These are phyloP conservation scores for Rhogogaster chlorosoma DNA, from an alignment of 2,888 invertebrate species.

Conservation along the genomic window DNA sequence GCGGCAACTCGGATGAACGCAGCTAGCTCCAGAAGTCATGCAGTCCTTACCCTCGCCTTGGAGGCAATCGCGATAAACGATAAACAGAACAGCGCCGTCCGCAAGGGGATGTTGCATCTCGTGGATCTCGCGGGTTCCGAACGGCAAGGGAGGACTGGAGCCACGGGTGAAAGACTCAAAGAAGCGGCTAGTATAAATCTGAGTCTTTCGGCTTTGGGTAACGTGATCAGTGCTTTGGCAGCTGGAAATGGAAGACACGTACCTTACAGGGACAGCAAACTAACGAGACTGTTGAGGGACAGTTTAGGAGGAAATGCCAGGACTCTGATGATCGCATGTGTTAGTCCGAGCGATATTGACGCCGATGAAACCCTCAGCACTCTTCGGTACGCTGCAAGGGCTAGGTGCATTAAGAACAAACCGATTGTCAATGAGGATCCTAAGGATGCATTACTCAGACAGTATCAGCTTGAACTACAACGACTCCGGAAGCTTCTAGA, in stretches of 20 bases:
- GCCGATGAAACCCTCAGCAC: conserved; percentile 92
- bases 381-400: conserved; percentile 90
- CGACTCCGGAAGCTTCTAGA: conserved; percentile 83
- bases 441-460: conserved; percentile 90
- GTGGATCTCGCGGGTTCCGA: conserved; percentile 95
- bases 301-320: conserved; percentile 93
- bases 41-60: conserved; percentile 91
- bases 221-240: conserved; percentile 93
- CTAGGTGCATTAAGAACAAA: conserved; percentile 92
- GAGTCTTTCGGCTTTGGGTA: conserved; percentile 91
- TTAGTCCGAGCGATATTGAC: conserved; percentile 90
- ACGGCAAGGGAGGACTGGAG: conserved; percentile 90
- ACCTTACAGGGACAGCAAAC: conserved; percentile 91
- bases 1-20: conserved; percentile 95
- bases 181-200: conserved; percentile 95
- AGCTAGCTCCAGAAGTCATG: conserved; percentile 91
- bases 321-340: conserved; percentile 92
- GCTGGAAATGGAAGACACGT: conserved; percentile 87
- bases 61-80: conserved; percentile 86
- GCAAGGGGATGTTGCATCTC: conserved; percentile 89
- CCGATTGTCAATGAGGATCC: conserved; percentile 94
- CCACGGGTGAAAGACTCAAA: conserved; percentile 90
- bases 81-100: conserved; percentile 78
- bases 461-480: conserved; percentile 92
- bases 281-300: conserved; percentile 89